Evolutionary conservation across 2,797 vertebrate species (phyloP).

Genomic region (Melanotaenia trifasciata): DNA sequence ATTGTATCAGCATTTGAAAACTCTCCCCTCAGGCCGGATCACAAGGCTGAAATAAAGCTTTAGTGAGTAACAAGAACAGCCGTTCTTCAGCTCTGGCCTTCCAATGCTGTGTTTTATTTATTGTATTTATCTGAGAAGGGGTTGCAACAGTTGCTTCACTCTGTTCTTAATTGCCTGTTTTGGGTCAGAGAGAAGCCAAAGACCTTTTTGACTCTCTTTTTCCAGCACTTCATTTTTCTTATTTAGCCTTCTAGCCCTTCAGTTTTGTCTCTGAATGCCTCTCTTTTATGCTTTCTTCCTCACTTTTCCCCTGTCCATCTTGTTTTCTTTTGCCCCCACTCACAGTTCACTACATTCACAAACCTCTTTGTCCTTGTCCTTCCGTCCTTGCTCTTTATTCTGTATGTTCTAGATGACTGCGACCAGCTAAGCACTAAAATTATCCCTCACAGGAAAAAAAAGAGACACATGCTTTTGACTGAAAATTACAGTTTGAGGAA

Average conservation of each 20-base stretch:
- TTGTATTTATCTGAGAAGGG: slow-evolving; percentile 69
- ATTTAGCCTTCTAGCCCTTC: slow-evolving; percentile 32
- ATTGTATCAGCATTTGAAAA: slow-evolving; percentile 53
- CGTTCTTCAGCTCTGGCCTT: slow-evolving; percentile 44
- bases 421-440: slow-evolving; percentile 79
- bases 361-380: slow-evolving; percentile 27
- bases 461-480: slow-evolving; percentile 63
- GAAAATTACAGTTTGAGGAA: slow-evolving; percentile 81
- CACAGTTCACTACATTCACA: slow-evolving; percentile 20
- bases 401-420: slow-evolving; percentile 75
- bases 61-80: slow-evolving; percentile 55
- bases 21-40: slow-evolving; percentile 43
- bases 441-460: slow-evolving; percentile 51
- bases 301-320: slow-evolving; percentile 47
- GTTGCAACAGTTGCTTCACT: slow-evolving; percentile 71
- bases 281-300: slow-evolving; percentile 35
- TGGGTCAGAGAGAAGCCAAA: slow-evolving; percentile 71
- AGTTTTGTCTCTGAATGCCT: slow-evolving; percentile 41
- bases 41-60: slow-evolving; percentile 62
- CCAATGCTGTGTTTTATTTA: slow-evolving; percentile 76
- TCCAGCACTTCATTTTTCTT: slow-evolving; percentile 70
- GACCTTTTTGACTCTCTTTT: slow-evolving; percentile 62
- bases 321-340: slow-evolving; percentile 20
- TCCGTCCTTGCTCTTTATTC: slow-evolving; percentile 48
- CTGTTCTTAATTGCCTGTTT: slow-evolving; percentile 60